phyloP scores from a whole-genome alignment of 2,797 vertebrate species.

The Chelon labrosus region DNA sequence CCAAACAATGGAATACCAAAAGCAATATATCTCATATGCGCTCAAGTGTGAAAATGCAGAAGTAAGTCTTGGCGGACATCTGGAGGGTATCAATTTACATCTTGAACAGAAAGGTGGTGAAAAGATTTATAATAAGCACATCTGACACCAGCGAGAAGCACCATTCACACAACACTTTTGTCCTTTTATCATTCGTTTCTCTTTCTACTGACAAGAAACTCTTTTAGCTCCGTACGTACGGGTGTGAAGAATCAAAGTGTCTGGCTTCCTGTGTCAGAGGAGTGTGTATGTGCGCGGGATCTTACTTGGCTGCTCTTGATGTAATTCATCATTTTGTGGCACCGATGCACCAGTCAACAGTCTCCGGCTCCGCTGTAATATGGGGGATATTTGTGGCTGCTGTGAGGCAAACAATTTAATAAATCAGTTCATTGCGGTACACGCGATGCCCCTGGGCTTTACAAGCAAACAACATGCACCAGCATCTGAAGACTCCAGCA shows the following conservation, averaged over 20 bases:
- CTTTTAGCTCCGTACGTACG: slow-evolving; percentile 1
- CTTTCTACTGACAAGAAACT: slow-evolving; percentile 20
- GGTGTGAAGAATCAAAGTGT: slow-evolving; percentile 1
- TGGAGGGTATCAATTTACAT: background rate
- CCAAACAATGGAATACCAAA: background rate
- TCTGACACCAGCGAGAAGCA: slow-evolving; percentile 22
- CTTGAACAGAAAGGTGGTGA: background rate
- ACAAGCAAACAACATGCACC: slow-evolving; percentile 69
- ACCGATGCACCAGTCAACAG: slow-evolving; percentile 60
- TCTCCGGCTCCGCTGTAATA: slow-evolving; percentile 68
- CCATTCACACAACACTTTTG: background rate
- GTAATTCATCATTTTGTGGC: slow-evolving; percentile 69
- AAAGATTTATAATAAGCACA: slow-evolving; percentile 10
- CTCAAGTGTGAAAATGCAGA: background rate
- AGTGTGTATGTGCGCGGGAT: slow-evolving; percentile 28
- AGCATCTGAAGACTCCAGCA: slow-evolving; percentile 54
- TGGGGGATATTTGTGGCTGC: slow-evolving; percentile 68
- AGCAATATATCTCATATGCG: background rate
- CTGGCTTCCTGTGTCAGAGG: slow-evolving; percentile 28
- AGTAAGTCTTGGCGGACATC: background rate
- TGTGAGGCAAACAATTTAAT: slow-evolving; percentile 78
- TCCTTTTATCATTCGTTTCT: slow-evolving; percentile 18
- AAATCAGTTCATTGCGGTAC: slow-evolving; percentile 77
- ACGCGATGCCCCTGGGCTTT: slow-evolving; percentile 60
- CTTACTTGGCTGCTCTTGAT: slow-evolving; percentile 56